Base-by-base conservation (phyloP, 2,888 invertebrate genomes). In the Cosmia trapezina region DNA sequence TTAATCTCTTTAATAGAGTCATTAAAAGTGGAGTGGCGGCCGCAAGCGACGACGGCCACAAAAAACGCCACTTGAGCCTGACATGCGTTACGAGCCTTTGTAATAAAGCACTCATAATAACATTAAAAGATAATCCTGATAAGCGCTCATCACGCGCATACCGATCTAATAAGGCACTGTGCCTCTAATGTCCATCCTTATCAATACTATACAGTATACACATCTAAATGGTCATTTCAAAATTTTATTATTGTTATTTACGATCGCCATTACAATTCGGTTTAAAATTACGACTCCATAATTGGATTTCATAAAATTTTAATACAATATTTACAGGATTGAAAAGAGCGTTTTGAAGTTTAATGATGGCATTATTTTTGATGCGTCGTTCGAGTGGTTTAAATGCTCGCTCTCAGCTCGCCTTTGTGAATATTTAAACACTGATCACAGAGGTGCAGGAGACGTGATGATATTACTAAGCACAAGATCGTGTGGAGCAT, bases 1-100 rank as follows among this genome's bases (percentile, higher is more conserved):
- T 96, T 95, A 95, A 96, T 96, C 96, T 93, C 89, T 92, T 94
- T 95, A 96, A 96, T 96, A 95, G 95, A 96, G 96, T 92, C 95
- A 96, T 96, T 95, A 96, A 94, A 93, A 92, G 87, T 89, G 86
- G 89, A 92, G 93, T 90, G 93, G 90, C 90, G 83, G 92, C 92
- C 92, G 90, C 92, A 87, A 91, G 91, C 91, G 90, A 82, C 86
- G 80, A 78, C 82, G 72, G 79, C 73, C 71, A 86, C 87, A 90
- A 90, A 91, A 87, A 89, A 66, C 80, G 86, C 86, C 86, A 83
- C 87, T 86, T 84, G 84, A 86, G 83, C 78, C 84, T 83, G 86
- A 79, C 81, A 81, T 83, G 86, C 86, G 83, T 83, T 84, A 82
- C 87, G 76, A 84, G 76, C 83, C 87, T 89, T 87, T 84, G 83